Conservation (phyloP, 2,888 invertebrate genomes). For the Nebria brevicollis region DNA sequence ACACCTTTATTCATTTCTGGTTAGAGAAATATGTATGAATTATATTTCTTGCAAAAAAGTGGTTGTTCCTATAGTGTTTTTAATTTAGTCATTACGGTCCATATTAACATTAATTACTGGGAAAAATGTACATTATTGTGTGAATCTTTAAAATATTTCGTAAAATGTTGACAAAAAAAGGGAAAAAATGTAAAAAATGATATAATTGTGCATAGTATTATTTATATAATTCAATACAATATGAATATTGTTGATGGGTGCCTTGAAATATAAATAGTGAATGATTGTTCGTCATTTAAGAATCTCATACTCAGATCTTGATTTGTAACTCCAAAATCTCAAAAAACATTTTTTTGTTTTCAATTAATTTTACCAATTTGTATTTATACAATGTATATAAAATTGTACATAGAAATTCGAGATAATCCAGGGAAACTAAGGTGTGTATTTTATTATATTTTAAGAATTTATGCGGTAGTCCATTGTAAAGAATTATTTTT, state of each 20-base stretch:
- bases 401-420: background rate
- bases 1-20: background rate
- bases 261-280: constrained; percentile 39
- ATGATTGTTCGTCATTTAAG: constrained; percentile 17
- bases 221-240: constrained; percentile 34
- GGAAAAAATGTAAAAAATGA: background rate
- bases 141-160: constrained; percentile 29
- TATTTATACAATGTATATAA: background rate
- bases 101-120: background rate
- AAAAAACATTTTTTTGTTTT: background rate
- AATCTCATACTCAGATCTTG: background rate
- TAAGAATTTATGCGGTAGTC: constrained; percentile 1
- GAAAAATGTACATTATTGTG: constrained; percentile 19
- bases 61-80: background rate
- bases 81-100: background rate
- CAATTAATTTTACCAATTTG: background rate
- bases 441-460: background rate
- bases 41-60: background rate
- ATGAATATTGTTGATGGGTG: constrained; percentile 30
- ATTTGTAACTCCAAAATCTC: constrained; percentile 8
- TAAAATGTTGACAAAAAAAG: constrained; percentile 30
- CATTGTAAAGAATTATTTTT: background rate
- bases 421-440: background rate
- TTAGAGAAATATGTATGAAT: background rate
- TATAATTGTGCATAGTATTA: constrained; percentile 27